These are phyloP conservation scores for Hycleus phaleratus DNA, from an alignment of 1,140 invertebrate species.

Conservation along the genomic window DNA sequence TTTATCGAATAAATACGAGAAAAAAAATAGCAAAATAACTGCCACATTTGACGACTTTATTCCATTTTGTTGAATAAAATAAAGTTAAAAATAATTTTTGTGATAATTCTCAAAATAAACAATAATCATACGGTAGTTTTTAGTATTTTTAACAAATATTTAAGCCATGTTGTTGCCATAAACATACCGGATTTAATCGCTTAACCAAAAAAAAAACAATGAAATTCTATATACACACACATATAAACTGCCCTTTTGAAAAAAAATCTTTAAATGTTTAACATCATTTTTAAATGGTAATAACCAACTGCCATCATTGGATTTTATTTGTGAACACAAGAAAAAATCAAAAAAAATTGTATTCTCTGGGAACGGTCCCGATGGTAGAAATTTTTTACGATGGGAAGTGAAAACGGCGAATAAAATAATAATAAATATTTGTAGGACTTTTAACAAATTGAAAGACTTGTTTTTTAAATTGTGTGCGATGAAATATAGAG, in stretches of 20 bases:
- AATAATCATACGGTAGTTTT: not conserved
- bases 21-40: not conserved
- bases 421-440: no score
- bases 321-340: not conserved
- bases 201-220: slow-evolving; percentile 1
- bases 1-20: not conserved
- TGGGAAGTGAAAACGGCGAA: no score
- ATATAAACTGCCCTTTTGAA: slow-evolving; percentile 13
- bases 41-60: no score
- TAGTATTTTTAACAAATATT: not conserved
- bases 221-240: not conserved
- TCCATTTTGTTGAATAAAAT: not conserved
- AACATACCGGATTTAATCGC: slow-evolving; percentile 2
- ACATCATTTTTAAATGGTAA: slow-evolving; percentile 2
- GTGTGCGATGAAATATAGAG: slow-evolving; percentile 20
- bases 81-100: not conserved
- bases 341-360: slow-evolving; percentile 3
- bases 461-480: slow-evolving; percentile 29
- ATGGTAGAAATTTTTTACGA: no score
- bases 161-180: slow-evolving; percentile 14
- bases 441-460: slow-evolving; percentile 30
- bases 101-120: no score
- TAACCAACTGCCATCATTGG: slow-evolving; percentile 1
- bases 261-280: not conserved
- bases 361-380: no score